Evolutionary conservation across 2,888 invertebrate genomes (phyloP), one percentile per base, ranked within the genome.

Genomic region (Branchellion lobata): DNA sequence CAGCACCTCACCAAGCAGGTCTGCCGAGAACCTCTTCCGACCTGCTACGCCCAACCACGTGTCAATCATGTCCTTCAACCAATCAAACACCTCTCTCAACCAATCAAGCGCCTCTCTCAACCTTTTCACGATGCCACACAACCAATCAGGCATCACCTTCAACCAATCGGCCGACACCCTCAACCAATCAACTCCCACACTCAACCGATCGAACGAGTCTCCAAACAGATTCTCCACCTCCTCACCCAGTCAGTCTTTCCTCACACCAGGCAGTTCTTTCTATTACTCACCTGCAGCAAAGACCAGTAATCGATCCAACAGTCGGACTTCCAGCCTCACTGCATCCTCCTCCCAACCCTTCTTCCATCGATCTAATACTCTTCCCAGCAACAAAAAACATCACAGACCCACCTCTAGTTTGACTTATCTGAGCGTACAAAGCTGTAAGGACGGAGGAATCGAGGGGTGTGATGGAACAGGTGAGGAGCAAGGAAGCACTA

Each of bases 401-500:
- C 21, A 5, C 61, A 57, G 61, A 57, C 61, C 61, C 24, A 57
- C 61, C 5, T 57, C 61, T 24, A 57, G 61, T 8, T n/a, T 57
- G 3, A n/a, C 61, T n/a, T 57, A 57, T 24, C 21, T 57, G 24
- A 57, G 61, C n/a, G 61, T 57, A 5, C 61, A 57, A 24, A 57
- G n/a, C 40, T 40, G 40, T 8, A 40, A 40, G 14, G 40, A 40
- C 5, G 14, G 40, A 40, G 5, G n/a, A n/a, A n/a, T n/a, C n/a
- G n/a, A 57, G 21, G 21, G 21, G 3, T 14, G 61, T 14, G 61
- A 5, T 57, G 8, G n/a, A 57, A 14, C 3, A 57, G 3, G 5
- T 8, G 5, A 14, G n/a, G 61, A 85, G 85, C 0, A 85, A 86
- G 79, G 85, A 86, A 78, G 84, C 84, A 27, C 72, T 86, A 18